phyloP scores from a whole-genome alignment of 2,888 invertebrate species.

The Agrotis clavis region DNA sequence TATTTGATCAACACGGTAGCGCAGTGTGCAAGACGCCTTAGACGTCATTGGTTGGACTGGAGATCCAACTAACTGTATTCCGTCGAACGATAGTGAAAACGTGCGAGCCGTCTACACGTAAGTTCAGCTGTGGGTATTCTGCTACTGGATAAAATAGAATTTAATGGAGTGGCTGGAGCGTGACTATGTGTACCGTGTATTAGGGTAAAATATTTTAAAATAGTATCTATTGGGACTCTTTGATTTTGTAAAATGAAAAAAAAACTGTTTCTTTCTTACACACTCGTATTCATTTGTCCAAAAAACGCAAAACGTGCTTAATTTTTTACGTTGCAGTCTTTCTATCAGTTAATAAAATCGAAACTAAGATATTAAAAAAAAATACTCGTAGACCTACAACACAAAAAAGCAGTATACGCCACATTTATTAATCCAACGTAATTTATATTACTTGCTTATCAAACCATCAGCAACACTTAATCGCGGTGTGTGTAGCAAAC shows the following conservation, averaged over 20 bases:
- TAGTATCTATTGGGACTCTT: background rate
- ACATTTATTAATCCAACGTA: slow-evolving; percentile 6
- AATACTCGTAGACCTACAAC: background rate
- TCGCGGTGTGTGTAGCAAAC: slow-evolving; percentile 40
- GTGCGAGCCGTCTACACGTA: slow-evolving; percentile 52
- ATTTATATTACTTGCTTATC: slow-evolving; percentile 35
- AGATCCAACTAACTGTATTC: slow-evolving; percentile 62
- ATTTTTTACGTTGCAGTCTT: background rate
- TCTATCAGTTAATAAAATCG: slow-evolving; percentile 25
- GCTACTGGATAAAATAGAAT: slow-evolving; percentile 55
- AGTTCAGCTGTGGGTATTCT: slow-evolving; percentile 40
- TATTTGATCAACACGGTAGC: slow-evolving; percentile 17
- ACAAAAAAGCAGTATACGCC: background rate
- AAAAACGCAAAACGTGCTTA: background rate
- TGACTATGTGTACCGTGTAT: background rate
- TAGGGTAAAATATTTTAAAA: background rate
- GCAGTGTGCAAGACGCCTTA: slow-evolving; percentile 45
- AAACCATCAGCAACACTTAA: slow-evolving; percentile 12
- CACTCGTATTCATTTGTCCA: background rate
- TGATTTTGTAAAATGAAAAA: too few relatives aligned
- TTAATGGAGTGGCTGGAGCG: slow-evolving; percentile 3
- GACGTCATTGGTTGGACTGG: slow-evolving; percentile 44
- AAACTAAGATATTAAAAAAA: slow-evolving; percentile 14
- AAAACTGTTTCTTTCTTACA: too few relatives aligned
- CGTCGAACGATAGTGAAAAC: slow-evolving; percentile 65